phyloP scores from a whole-genome alignment of 1,140 invertebrate species.

The Trachymyrmex cornetzi region DNA sequence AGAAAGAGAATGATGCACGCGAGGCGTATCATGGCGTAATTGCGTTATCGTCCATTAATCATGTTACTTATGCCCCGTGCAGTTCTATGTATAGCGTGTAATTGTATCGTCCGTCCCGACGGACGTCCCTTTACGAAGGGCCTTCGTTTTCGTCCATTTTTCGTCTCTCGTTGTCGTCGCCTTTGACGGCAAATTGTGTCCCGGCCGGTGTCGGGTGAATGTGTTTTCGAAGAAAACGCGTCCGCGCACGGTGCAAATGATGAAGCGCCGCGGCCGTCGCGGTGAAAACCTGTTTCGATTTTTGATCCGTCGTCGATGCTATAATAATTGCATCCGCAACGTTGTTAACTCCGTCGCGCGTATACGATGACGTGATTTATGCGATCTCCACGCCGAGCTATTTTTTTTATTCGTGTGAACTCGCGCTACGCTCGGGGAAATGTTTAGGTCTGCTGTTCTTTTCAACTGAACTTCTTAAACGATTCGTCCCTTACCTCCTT shows the following conservation, averaged over 20 bases:
- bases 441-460: neutral
- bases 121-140: constrained; percentile 65
- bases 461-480: too few species aligned
- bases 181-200: constrained; percentile 30
- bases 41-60: constrained; percentile 80
- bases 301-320: constrained; percentile 47
- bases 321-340: constrained; percentile 60
- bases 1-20: constrained; percentile 56
- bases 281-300: constrained; percentile 48
- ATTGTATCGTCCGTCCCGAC: constrained; percentile 71
- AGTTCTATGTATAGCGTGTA: constrained; percentile 72
- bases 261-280: constrained; percentile 17
- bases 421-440: neutral
- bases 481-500: too few species aligned
- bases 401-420: neutral
- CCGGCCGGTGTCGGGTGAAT: constrained; percentile 20
- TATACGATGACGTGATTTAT: constrained; percentile 42
- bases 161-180: constrained; percentile 29
- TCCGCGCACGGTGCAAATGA: constrained; percentile 27
- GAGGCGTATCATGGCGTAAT: constrained; percentile 77
- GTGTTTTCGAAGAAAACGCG: constrained; percentile 39
- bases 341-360: constrained; percentile 43
- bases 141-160: constrained; percentile 49
- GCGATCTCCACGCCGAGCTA: constrained; percentile 29
- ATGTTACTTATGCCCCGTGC: constrained; percentile 75